phyloP scores from a whole-genome alignment of 2,888 invertebrate species.

The Gasteruption jaculator region DNA sequence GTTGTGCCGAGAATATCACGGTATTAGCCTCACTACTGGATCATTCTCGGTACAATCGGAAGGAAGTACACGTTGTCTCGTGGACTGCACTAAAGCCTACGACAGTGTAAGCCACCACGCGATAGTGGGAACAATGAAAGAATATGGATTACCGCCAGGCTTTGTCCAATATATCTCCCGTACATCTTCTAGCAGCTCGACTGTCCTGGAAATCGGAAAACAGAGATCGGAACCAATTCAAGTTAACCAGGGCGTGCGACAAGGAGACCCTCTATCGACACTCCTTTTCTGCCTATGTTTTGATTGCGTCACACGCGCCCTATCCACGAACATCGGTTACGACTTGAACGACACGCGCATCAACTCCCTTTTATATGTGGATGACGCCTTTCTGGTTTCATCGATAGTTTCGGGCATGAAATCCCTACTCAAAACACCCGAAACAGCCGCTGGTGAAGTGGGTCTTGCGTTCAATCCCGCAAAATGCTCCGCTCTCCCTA shows the following conservation, averaged over 20 bases:
- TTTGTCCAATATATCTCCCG: conserved; percentile 38
- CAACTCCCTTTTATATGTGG: conserved; percentile 30
- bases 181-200: conserved; percentile 37
- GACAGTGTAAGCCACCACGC: conserved; percentile 41
- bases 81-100: conserved; percentile 51
- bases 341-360: conserved; percentile 16
- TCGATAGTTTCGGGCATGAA: conserved; percentile 36
- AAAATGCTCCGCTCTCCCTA: conserved; percentile 34
- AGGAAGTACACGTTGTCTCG: conserved; percentile 43
- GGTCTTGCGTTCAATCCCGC: conserved; percentile 27
- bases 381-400: conserved; percentile 40
- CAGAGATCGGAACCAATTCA: neutral
- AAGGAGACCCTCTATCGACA: conserved; percentile 20
- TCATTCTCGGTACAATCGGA: conserved; percentile 25
- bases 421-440: conserved; percentile 24
- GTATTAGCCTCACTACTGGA: conserved; percentile 20
- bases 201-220: conserved; percentile 17
- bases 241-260: conserved; percentile 12
- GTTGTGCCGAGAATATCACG: conserved; percentile 13
- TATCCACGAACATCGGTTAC: conserved; percentile 23
- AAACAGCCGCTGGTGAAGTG: conserved; percentile 12
- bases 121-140: conserved; percentile 33
- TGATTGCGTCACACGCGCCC: conserved; percentile 7
- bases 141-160: conserved; percentile 35
- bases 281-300: conserved; percentile 15